Base-by-base conservation (phyloP, 2,888 invertebrate genomes). In the Liposcelis brunnea region DNA sequence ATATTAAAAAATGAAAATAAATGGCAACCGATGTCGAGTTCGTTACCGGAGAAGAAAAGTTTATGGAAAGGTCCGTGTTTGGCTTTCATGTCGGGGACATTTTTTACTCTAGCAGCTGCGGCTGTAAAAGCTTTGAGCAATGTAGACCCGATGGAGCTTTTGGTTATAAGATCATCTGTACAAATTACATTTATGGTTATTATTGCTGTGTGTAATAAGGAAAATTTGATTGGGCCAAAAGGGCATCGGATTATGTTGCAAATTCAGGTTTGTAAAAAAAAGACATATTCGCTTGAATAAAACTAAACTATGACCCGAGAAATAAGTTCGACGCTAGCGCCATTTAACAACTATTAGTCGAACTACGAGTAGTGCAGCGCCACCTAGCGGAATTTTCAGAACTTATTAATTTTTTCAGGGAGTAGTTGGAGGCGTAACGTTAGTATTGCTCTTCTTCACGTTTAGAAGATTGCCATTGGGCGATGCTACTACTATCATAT, bases 401-500 rank as follows among this genome's bases (percentile, higher is more conserved):
- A 26, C 4, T 26, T 26, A 26, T 26, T 26, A 6, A 6, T 6
- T 50, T 42, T 54, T 52, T 35, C 51, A 67, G 64, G 67, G 67
- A 18, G 34, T 65, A 19, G 63, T 67, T 10, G 67, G 66, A 7
- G 67, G 66, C 35, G 54, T 62, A 44, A 66, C 65, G 0, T 52
- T 67, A 12, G 62, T 63, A 1, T 52, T 66, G 16, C 54, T 67
- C 32, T 66, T 66, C 53, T 65, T 63, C 49, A 64, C 66, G 42
- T 67, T 67, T 51, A 55, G 66, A 40, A 60, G 61, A 40, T 54
- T 67, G 46, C 66, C 67, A n/a, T 51, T 67, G 37, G 67, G 67
- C 7, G 67, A 67, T 55, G 66, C 67, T n/a, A 65, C 67, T 2
- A 64, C 67, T 2, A 66, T 67, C 32, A 66, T 67, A 50, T 67